Percentiles rank a stretch among this genome's conserved stretches.
phyloP scores from a whole-genome alignment of 2,888 invertebrate species.

The Strigamia maritima region DNA sequence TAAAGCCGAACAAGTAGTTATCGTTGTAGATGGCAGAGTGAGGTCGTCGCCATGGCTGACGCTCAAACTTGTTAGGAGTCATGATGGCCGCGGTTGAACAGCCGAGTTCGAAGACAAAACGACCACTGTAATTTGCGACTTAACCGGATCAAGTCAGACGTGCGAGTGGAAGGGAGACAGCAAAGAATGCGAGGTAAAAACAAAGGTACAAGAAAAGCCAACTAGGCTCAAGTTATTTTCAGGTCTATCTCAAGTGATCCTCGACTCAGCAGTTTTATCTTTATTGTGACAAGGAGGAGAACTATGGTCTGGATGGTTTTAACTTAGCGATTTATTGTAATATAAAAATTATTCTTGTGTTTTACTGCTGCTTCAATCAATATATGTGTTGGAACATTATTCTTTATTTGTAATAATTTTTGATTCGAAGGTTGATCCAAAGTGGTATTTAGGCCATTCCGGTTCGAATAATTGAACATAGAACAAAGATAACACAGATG shows the following conservation, averaged over 20 bases:
- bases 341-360: too few relatives aligned
- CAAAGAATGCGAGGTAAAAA: neutral
- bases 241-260: neutral
- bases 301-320: neutral
- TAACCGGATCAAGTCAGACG: neutral
- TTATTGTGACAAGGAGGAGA: neutral
- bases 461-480: neutral
- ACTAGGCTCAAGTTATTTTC: constrained; percentile 3
- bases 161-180: neutral
- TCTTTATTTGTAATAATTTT: neutral
- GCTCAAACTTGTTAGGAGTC: constrained; percentile 40
- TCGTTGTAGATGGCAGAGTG: constrained; percentile 70
- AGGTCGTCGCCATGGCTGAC: constrained; percentile 57
- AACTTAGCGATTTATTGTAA: too few relatives aligned
- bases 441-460: neutral
- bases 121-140: neutral
- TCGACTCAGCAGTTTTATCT: neutral
- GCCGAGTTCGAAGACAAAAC: neutral
- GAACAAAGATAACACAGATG: neutral
- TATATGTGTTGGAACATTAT: too few relatives aligned
- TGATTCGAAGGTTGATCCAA: neutral
- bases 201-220: neutral
- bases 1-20: constrained; percentile 79
- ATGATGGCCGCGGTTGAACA: constrained; percentile 36
- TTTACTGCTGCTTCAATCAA: neutral